Percentiles rank a stretch among this genome's conserved stretches.
phyloP scores from a whole-genome alignment of 64 coral and sea anemone genomes.

The Montipora efflorescens region DNA sequence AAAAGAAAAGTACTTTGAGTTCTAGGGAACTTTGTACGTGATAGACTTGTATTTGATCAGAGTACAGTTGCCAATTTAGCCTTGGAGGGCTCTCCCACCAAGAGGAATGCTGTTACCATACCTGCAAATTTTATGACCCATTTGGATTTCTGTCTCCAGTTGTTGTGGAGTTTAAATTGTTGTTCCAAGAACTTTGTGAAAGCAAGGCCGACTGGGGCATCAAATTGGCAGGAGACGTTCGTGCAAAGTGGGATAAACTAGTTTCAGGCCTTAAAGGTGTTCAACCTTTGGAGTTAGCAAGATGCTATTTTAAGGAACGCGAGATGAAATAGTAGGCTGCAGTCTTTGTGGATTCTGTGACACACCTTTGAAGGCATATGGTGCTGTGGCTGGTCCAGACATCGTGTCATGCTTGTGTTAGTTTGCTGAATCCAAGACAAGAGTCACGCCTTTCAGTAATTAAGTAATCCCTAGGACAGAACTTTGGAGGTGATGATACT shows the following conservation, averaged over 20 bases:
- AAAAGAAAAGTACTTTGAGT: background rate
- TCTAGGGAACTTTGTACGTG: background rate
- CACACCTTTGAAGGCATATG: too few relatives aligned
- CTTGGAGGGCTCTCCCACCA: background rate
- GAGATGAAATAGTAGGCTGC: too few relatives aligned
- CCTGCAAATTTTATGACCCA: conserved; percentile 36
- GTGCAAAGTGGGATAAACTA: background rate
- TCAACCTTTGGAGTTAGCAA: background rate
- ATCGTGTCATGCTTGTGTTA: too few relatives aligned
- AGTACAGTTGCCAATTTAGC: background rate
- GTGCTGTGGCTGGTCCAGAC: too few relatives aligned
- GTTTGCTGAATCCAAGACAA: too few relatives aligned
- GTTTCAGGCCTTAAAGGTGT: background rate
- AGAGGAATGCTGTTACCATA: background rate
- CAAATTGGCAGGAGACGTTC: background rate
- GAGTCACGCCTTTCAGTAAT: too few relatives aligned
- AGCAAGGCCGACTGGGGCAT: background rate
- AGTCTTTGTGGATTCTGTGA: too few relatives aligned
- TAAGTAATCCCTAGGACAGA: too few relatives aligned
- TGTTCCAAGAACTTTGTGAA: conserved; percentile 35
- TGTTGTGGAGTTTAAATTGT: conserved; percentile 34
- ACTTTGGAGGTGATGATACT: too few relatives aligned
- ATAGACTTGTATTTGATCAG: background rate
- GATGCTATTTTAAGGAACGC: too few relatives aligned
- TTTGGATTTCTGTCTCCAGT: conserved; percentile 18